Evolutionary conservation across 2,113 vertebrate genomes (phyloP).

Genomic region (Neodon shergylaensis): DNA sequence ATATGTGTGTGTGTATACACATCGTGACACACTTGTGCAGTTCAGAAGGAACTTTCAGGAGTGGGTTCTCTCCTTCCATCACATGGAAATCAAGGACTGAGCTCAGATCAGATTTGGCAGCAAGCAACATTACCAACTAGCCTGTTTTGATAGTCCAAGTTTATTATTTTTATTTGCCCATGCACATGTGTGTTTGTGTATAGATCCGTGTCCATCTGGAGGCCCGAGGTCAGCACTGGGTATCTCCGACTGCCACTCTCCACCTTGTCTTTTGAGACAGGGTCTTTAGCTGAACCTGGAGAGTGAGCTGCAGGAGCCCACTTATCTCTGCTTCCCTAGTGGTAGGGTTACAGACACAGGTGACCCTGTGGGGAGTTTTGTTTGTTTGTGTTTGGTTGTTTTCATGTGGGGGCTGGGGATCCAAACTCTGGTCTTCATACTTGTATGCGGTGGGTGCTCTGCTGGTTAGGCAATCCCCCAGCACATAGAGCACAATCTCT

Average conservation of each 20-base stretch:
- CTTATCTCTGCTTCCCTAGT: not conserved
- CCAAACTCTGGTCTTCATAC: no score
- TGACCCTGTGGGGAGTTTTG: not conserved
- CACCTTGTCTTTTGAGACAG: not conserved
- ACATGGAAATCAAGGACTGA: not conserved
- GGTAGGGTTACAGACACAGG: no score
- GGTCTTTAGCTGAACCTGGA: not conserved
- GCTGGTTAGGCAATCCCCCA: not conserved
- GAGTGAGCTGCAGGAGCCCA: no score
- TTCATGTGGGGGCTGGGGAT: no score
- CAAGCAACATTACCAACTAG: not conserved
- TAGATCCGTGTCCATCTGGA: no score
- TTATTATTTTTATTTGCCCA: not conserved
- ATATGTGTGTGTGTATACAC: not conserved
- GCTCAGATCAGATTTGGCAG: not conserved
- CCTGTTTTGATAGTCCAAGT: not conserved
- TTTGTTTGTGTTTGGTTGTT: not conserved
- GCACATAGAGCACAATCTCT: not conserved
- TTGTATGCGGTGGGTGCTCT: not conserved
- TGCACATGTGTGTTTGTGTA: not conserved
- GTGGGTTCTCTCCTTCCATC: not conserved
- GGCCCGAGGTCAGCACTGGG: not conserved
- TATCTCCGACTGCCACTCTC: no score
- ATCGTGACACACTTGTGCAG: not conserved
- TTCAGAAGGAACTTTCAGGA: not conserved